Evolutionary conservation across 2,888 invertebrate species (phyloP), one percentile per base, ranked within the genome.

Genomic region (Phalangium opilio): DNA sequence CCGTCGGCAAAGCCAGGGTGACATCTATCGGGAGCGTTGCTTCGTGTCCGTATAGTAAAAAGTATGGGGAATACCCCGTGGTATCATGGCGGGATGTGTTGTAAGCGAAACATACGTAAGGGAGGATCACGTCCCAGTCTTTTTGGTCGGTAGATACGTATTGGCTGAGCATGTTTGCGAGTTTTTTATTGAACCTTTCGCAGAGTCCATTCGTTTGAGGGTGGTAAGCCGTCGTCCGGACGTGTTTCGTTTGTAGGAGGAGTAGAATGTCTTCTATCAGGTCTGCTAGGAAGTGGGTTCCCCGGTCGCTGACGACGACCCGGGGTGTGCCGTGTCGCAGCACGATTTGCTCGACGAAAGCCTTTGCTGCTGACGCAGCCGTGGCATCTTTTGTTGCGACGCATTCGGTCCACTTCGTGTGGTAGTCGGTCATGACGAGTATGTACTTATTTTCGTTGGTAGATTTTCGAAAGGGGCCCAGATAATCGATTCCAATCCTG

Each of bases 121-220:
- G 48, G 0, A 60, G 7, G 10, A 41, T 42, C 10, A 44, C 18
- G 38, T 58, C 57, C 59, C 59, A 60, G 12, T 54, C 47, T 2
- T 14, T 39, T 11, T 55, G 56, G 8, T 18, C n/a, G 2, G 34
- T 18, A 7, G 44, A 47, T 8, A 57, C 51, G 35, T 52, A 58
- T n/a, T 41, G 41, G 1, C 52, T 46, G 1, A 60, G 18, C 55
- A 57, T 55, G 7, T 46, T 44, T 1, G 51, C 50, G 5, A 60
- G 15, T 2, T 53, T 56, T 15, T 45, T 40, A 39, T 60, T 60
- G 32, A 54, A 50, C 4, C 52, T 34, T 47, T 60, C 60, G 1
- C 48, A 49, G 2, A 57, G 21, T 0, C 59, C 59, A 36, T 60
- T 58, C 1, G 21, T 21, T 12, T 51, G 33, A 0, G 57, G 57